Conservation (phyloP, 2,113 vertebrate species). For the Oryzias melastigma region DNA sequence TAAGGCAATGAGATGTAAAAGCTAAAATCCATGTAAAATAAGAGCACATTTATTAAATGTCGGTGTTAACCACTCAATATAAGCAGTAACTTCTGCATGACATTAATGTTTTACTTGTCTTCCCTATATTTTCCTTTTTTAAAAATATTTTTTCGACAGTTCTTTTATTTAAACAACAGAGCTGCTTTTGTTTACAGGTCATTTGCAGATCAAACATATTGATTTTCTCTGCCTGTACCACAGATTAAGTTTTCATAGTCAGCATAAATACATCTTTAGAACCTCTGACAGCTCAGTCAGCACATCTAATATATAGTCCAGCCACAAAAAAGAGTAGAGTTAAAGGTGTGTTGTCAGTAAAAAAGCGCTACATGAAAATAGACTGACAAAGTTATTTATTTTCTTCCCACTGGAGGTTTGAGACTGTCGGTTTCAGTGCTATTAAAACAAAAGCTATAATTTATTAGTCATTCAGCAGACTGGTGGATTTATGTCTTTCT, state of each 20-base stretch:
- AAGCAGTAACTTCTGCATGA: too few species aligned
- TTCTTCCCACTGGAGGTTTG: slow-evolving; percentile 28
- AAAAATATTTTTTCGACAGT: not conserved
- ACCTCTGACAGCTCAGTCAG: too few species aligned
- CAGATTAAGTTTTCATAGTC: too few species aligned
- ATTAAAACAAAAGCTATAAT: slow-evolving; percentile 45
- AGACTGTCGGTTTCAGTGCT: slow-evolving; percentile 34
- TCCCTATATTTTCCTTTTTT: too few species aligned
- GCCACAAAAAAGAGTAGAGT: too few species aligned
- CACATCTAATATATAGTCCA: too few species aligned
- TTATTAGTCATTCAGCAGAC: slow-evolving; percentile 15
- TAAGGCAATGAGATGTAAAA: too few species aligned
- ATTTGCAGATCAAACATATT: slow-evolving; percentile 9
- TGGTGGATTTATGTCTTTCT: not conserved
- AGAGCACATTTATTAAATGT: too few species aligned
- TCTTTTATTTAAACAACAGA: not conserved
- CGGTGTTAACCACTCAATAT: too few species aligned
- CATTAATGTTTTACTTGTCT: too few species aligned
- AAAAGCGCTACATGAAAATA: slow-evolving; percentile 41
- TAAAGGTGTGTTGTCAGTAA: slow-evolving; percentile 26
- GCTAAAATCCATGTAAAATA: too few species aligned
- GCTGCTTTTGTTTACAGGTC: not conserved
- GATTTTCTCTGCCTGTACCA: not conserved
- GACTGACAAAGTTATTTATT: slow-evolving; percentile 44
- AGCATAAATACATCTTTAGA: too few species aligned